Percentiles rank a stretch among this genome's conserved stretches.
Evolutionary conservation across 2,888 invertebrate genomes (phyloP).

Genomic region (Callyntrura sp.): DNA sequence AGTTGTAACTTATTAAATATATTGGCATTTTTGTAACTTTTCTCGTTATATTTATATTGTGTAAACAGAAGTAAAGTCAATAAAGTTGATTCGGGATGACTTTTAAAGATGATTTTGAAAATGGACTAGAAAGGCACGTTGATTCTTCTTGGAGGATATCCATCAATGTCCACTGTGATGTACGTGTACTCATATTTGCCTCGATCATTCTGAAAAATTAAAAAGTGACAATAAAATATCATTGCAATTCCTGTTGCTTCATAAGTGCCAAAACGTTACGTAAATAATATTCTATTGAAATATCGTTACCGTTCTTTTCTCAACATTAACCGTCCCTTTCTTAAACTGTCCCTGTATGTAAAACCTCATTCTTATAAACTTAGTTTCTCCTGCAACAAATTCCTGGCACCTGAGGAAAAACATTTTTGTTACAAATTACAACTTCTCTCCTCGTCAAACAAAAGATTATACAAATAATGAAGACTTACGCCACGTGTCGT

Average conservation of each 20-base stretch:
- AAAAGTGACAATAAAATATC: neutral
- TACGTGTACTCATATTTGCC: conserved; percentile 93
- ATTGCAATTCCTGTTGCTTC: no score
- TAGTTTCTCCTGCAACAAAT: conserved; percentile 91
- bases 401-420: conserved; percentile 84
- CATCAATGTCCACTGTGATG: conserved; percentile 93
- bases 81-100: neutral
- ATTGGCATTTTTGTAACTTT: neutral
- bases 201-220: conserved; percentile 89
- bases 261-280: no score
- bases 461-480: no score
- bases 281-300: no score
- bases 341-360: conserved; percentile 93
- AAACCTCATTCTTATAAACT: conserved; percentile 95
- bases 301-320: conserved; percentile 87
- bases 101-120: neutral
- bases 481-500: conserved; percentile 90
- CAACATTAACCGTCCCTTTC: conserved; percentile 94
- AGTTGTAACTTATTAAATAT: no score
- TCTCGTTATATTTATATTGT: neutral
- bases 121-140: conserved; percentile 84
- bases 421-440: neutral
- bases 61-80: neutral
- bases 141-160: conserved; percentile 91
- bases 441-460: neutral